Percentiles rank a stretch among this genome's conserved stretches.
phyloP scores from a whole-genome alignment of 2,797 vertebrate species.

The Paratrypauchen microcephalus region DNA sequence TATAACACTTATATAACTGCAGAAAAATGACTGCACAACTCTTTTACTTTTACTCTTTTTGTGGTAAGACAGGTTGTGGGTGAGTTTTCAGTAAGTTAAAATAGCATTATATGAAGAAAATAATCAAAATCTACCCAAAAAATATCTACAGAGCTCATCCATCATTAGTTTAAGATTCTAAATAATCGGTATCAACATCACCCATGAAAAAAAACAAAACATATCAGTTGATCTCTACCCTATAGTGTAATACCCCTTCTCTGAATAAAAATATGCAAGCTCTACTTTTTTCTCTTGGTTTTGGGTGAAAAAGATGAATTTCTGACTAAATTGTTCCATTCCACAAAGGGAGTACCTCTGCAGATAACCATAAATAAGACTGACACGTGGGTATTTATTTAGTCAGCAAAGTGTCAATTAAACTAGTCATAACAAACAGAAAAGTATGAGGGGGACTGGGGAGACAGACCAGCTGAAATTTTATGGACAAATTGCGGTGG shows the following conservation, averaged over 20 bases:
- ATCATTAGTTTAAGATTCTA: too few relatives aligned
- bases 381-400: constrained; percentile 28
- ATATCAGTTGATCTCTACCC: neutral
- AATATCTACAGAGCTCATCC: too few relatives aligned
- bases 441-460: constrained; percentile 14
- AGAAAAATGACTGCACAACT: too few relatives aligned
- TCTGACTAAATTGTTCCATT: constrained; percentile 26
- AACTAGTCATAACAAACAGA: constrained; percentile 38
- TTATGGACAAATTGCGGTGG: constrained; percentile 54
- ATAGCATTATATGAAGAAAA: too few relatives aligned
- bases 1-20: too few relatives aligned
- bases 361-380: constrained; percentile 30
- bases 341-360: constrained; percentile 22
- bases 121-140: too few relatives aligned
- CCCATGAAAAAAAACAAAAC: too few relatives aligned
- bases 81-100: too few relatives aligned
- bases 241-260: too few relatives aligned
- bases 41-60: too few relatives aligned
- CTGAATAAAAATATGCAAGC: constrained; percentile 10
- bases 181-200: too few relatives aligned
- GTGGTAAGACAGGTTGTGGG: too few relatives aligned
- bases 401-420: constrained; percentile 29
- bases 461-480: constrained; percentile 38
- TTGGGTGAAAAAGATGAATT: constrained; percentile 27
- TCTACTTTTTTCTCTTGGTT: constrained; percentile 16